Evolutionary conservation across 1,140 invertebrate species (phyloP), one percentile per base, ranked within the genome.

Genomic region (Drosophila virilis): DNA sequence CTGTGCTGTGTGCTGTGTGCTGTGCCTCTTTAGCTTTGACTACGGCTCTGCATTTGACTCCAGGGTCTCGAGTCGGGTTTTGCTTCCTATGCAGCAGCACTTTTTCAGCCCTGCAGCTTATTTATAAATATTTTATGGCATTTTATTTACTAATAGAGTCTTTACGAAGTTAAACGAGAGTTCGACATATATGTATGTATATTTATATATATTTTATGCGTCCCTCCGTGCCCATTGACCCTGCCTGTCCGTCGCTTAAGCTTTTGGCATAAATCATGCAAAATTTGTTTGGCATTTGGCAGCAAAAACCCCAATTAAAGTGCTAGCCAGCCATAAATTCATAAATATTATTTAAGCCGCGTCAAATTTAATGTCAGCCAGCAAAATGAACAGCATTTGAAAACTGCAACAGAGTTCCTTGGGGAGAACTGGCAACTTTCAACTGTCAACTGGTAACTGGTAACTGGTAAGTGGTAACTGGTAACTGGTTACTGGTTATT

Each of bases 111-210:
- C 22, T 38, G 42, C 58, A 54, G 46, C 55, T 73, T 73, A 48
- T 68, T 73, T 73, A 66, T 46, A 52, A 52, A 59, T 33, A 51
- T 73, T 73, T 67, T 32, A 68, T 60, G 64, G 55, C 64, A 73
- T 68, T 73, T 68, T 67, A 68, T 73, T 73, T 73, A 68, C 64
- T 73, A 73, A 73, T 73, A 73, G 67, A 73, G 70, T 60, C 70
- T 68, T 73, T 60, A 68, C 60, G 46, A 67, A 68, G 64, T 73
- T 67, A 54, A 58, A 13, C 68, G 61, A 52, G 38, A 67, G 62
- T 59, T 59, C 40, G 40, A 58, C 62, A 58, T 9, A 8, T 15
- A 8, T 32, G 22, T 28, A 28, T 28, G 0, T 5, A 28, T 28
- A 28, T 5, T n/a, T n/a, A 28, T 0, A 0, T 28, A 5, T 28